Percentiles rank a stretch among this genome's conserved stretches.
Evolutionary conservation across 2,888 invertebrate genomes (phyloP).

Genomic region (Orchesellides sinensis): DNA sequence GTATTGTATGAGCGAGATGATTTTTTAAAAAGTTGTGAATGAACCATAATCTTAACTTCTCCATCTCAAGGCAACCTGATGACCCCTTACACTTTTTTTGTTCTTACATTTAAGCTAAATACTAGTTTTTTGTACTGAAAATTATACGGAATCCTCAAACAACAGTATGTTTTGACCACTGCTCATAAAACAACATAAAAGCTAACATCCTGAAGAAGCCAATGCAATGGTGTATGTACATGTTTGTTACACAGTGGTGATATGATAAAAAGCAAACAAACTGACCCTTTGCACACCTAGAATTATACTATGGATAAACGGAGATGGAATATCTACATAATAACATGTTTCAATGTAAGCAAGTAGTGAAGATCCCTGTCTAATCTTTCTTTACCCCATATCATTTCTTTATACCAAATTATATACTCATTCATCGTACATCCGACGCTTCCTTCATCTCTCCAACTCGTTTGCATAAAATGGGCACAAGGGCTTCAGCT

Average conservation of each 20-base stretch:
- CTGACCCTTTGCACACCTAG: conserved; percentile 42
- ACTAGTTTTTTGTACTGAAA: not conserved
- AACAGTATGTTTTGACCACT: conserved; percentile 46
- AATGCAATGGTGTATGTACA: conserved; percentile 1
- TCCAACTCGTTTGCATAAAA: conserved; percentile 11
- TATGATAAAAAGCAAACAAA: conserved; percentile 45
- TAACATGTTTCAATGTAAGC: too few species aligned
- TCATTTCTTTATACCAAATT: not conserved
- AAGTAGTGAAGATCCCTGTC: too few species aligned
- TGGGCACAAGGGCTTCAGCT: not conserved
- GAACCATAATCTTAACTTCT: conserved; percentile 21
- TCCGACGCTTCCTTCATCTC: conserved; percentile 42
- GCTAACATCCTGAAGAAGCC: conserved; percentile 47
- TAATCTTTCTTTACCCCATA: too few species aligned
- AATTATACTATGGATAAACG: conserved; percentile 5
- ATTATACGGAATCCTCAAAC: conserved; percentile 1
- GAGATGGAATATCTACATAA: not conserved
- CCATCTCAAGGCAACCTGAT: not conserved
- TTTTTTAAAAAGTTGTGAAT: conserved; percentile 43
- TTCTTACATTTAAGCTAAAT: not conserved
- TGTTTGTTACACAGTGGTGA: conserved; percentile 3
- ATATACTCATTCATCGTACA: conserved; percentile 54
- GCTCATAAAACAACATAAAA: conserved; percentile 52
- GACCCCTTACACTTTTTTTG: not conserved
- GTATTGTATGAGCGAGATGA: not conserved